Evolutionary conservation across 2,888 invertebrate species (phyloP).

Genomic region (Tribolium freemani): DNA sequence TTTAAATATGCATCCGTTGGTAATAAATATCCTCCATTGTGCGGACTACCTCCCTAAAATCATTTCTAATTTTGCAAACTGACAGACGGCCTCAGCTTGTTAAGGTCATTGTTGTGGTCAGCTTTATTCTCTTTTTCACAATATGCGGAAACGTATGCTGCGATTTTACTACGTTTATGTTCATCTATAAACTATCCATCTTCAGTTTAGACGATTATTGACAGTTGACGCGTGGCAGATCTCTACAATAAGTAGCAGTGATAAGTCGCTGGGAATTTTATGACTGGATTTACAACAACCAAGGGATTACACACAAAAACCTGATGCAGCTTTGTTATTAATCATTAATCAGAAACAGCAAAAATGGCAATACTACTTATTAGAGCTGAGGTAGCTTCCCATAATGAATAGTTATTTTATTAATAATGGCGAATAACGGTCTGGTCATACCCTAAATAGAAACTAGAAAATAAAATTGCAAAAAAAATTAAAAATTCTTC

Average conservation of each 20-base stretch:
- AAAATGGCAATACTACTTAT: too few species aligned
- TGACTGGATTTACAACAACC: background rate
- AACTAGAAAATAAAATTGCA: too few species aligned
- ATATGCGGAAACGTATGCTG: conserved; percentile 47
- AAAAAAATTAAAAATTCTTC: too few species aligned
- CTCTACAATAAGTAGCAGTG: conserved; percentile 13
- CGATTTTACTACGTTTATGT: conserved; percentile 51
- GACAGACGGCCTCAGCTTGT: conserved; percentile 50
- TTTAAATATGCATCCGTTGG: background rate
- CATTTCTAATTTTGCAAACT: conserved; percentile 15
- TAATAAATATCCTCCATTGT: conserved; percentile 31
- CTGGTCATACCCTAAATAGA: too few species aligned
- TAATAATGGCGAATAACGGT: too few species aligned
- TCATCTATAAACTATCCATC: conserved; percentile 58
- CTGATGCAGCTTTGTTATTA: background rate
- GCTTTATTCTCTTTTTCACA: conserved; percentile 47
- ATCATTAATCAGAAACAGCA: too few species aligned
- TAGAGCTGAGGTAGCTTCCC: too few species aligned
- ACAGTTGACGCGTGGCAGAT: conserved; percentile 53
- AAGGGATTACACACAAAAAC: background rate
- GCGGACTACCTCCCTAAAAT: conserved; percentile 14
- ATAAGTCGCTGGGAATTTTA: background rate
- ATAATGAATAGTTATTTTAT: too few species aligned
- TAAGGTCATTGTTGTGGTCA: conserved; percentile 56
- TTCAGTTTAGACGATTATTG: conserved; percentile 58